Conservation (phyloP, 2,113 vertebrate species). For the Ia io region DNA sequence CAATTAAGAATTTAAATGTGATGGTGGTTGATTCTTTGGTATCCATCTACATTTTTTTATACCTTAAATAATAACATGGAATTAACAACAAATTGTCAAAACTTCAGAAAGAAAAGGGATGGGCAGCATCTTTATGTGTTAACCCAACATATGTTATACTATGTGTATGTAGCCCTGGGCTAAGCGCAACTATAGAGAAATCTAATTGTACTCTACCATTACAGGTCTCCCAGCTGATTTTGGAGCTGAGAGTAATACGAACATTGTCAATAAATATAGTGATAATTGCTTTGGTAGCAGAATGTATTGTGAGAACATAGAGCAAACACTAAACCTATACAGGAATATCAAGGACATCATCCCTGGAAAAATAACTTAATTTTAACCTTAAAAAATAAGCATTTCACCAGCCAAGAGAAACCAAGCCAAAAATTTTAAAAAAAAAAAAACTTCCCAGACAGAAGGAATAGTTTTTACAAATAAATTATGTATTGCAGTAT, state of each 20-base stretch:
- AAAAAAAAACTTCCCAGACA: neutral
- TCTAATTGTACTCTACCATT: neutral
- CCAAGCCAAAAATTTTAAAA: neutral
- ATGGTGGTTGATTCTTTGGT: neutral
- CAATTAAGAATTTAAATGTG: conserved; percentile 28
- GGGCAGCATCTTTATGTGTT: neutral
- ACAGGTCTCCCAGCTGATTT: neutral
- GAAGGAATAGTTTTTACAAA: neutral
- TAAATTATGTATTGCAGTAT: neutral
- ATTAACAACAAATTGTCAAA: neutral
- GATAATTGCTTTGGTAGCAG: neutral
- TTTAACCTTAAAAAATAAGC: conserved; percentile 11
- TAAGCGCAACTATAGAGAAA: neutral
- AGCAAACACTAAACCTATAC: neutral
- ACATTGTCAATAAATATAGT: neutral
- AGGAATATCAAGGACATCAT: neutral
- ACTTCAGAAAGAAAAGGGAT: neutral
- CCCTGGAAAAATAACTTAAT: neutral
- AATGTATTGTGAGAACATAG: neutral
- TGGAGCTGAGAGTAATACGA: neutral
- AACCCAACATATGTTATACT: neutral
- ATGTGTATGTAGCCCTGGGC: neutral
- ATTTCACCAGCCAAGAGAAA: conserved; percentile 22
- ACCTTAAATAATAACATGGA: neutral
- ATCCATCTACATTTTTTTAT: conserved; percentile 9